Evolutionary conservation across 2,888 invertebrate species (phyloP).

Genomic region (Nomada hirtipes): DNA sequence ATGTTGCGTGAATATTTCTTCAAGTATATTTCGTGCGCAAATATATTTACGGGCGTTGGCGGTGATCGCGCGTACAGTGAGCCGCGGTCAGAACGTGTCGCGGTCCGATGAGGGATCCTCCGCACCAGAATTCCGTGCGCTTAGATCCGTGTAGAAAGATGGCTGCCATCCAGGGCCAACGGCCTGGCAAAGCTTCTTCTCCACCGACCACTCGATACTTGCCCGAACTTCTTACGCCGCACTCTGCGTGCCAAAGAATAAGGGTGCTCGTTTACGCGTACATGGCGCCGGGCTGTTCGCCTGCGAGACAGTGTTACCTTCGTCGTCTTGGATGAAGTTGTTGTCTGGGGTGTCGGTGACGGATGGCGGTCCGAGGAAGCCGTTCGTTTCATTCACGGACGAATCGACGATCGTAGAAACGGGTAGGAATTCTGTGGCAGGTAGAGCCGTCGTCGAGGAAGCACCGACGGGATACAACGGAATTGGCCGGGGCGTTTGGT

Average conservation of each 20-base stretch:
- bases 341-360: slow-evolving; percentile 75
- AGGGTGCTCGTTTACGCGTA: neutral
- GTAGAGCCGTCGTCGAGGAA: slow-evolving; percentile 58
- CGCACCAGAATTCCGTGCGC: slow-evolving; percentile 96
- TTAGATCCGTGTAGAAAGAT: slow-evolving; percentile 94
- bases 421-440: slow-evolving; percentile 42
- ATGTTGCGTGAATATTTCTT: neutral
- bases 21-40: neutral
- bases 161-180: slow-evolving; percentile 99
- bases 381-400: slow-evolving; percentile 61
- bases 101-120: slow-evolving; percentile 93
- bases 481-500: slow-evolving; percentile 85
- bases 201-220: slow-evolving; percentile 97
- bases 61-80: slow-evolving; percentile 95
- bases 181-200: slow-evolving; percentile 92
- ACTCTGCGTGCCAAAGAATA: slow-evolving; percentile 85
- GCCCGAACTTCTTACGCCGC: slow-evolving; percentile 93
- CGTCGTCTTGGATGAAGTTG: slow-evolving; percentile 82
- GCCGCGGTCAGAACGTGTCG: slow-evolving; percentile 95
- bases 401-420: slow-evolving; percentile 56
- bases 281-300: neutral
- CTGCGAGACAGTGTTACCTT: slow-evolving; percentile 71
- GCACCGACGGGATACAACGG: slow-evolving; percentile 77
- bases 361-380: slow-evolving; percentile 67
- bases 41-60: slow-evolving; percentile 92